These are phyloP conservation scores for Bombus haemorrhoidalis DNA, from an alignment of 1,140 invertebrate genomes.

Conservation along the genomic window DNA sequence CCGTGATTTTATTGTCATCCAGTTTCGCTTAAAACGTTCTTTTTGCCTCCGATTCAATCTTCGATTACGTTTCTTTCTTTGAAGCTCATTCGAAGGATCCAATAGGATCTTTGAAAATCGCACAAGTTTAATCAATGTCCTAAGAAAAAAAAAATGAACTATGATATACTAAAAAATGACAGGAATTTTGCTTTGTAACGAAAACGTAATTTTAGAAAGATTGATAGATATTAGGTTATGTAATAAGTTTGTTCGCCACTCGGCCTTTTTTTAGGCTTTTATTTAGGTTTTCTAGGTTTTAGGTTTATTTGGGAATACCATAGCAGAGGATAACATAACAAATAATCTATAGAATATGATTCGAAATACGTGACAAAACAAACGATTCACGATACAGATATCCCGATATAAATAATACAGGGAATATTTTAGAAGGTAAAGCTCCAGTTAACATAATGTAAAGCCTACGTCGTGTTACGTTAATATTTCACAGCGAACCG, in stretches of 20 bases:
- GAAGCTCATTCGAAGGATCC: neutral
- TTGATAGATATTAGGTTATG: neutral
- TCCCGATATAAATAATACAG: neutral
- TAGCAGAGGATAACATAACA: neutral
- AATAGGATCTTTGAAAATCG: neutral
- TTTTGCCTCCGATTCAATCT: neutral
- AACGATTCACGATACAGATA: neutral
- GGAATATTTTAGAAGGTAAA: neutral
- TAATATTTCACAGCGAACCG: conserved; percentile 3
- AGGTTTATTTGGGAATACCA: neutral
- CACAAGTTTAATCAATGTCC: neutral
- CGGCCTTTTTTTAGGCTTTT: neutral
- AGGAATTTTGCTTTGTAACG: neutral
- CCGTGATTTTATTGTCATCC: neutral
- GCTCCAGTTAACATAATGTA: neutral
- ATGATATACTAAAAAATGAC: no score
- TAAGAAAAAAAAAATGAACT: neutral
- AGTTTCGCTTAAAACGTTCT: neutral
- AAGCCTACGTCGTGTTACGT: neutral
- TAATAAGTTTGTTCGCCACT: no score
- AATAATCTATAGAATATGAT: neutral
- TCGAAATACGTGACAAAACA: neutral
- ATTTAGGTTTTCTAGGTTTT: neutral
- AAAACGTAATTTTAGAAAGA: neutral
- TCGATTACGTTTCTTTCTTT: neutral